phyloP scores from a whole-genome alignment of 2,888 invertebrate species.

The Pachliopta kotzebuea region DNA sequence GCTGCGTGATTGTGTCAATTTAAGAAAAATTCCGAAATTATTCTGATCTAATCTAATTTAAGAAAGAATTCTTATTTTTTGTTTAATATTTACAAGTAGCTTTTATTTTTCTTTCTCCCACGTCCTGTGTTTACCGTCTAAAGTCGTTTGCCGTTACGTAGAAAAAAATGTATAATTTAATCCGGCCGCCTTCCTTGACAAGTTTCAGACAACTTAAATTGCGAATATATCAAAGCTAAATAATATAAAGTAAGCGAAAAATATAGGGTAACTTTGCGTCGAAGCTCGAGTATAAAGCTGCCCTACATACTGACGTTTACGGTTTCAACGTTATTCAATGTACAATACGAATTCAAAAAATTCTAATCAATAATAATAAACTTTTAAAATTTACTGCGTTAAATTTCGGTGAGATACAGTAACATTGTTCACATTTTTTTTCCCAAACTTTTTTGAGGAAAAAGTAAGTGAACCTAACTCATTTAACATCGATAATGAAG shows the following conservation, averaged over 20 bases:
- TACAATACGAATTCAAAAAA: too few species aligned
- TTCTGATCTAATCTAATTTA: slow-evolving; percentile 10
- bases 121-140: slow-evolving; percentile 52
- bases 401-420: too few species aligned
- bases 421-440: too few species aligned
- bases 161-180: slow-evolving; percentile 70
- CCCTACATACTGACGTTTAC: slow-evolving; percentile 24
- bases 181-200: slow-evolving; percentile 60
- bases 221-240: slow-evolving; percentile 77
- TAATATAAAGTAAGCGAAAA: slow-evolving; percentile 72
- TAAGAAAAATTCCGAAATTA: slow-evolving; percentile 8
- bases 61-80: slow-evolving; percentile 12
- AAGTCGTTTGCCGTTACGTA: slow-evolving; percentile 57
- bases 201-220: slow-evolving; percentile 77
- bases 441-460: too few species aligned
- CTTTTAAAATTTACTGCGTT: too few species aligned
- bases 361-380: too few species aligned
- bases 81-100: slow-evolving; percentile 28
- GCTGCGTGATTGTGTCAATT: background rate
- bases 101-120: slow-evolving; percentile 34
- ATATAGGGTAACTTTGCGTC: slow-evolving; percentile 63
- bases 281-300: slow-evolving; percentile 44
- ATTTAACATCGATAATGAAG: too few species aligned
- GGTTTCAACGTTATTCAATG: slow-evolving; percentile 21
- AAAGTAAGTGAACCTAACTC: too few species aligned